Conservation (phyloP, 2,888 invertebrate genomes). For the Nineta flava region DNA sequence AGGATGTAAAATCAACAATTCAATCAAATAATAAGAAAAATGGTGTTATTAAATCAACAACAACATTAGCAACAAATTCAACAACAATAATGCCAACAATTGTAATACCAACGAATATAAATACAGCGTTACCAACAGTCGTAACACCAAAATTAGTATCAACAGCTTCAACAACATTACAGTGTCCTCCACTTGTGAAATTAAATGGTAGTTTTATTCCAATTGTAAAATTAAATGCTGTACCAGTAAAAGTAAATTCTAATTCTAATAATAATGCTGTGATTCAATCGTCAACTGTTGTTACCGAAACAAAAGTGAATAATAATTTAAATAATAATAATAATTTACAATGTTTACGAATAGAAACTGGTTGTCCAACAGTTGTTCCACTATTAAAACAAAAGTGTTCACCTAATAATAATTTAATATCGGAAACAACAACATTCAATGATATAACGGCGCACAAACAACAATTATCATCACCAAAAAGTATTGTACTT, state of each 20-base stretch:
- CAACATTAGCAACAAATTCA: neutral
- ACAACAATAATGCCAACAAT: neutral
- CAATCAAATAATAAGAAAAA: neutral
- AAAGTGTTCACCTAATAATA: conserved; percentile 12
- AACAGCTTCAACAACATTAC: conserved; percentile 22
- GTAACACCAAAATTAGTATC: conserved; percentile 21
- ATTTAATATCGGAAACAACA: conserved; percentile 10
- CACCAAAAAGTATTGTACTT: conserved; percentile 12
- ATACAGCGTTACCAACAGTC: conserved; percentile 6
- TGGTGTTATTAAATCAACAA: neutral
- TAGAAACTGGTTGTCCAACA: conserved; percentile 26
- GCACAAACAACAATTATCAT: conserved; percentile 9
- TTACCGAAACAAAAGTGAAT: neutral
- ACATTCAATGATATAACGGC: conserved; percentile 2
- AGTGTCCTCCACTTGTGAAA: conserved; percentile 24
- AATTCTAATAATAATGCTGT: conserved; percentile 4
- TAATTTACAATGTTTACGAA: conserved; percentile 11
- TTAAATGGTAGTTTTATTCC: conserved; percentile 29
- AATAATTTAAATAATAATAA: neutral
- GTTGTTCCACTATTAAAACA: conserved; percentile 19
- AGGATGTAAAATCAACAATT: conserved; percentile 26
- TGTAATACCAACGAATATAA: conserved; percentile 5
- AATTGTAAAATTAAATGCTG: conserved; percentile 27
- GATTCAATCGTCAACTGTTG: neutral
- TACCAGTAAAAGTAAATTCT: conserved; percentile 21